phyloP scores from a whole-genome alignment of 2,888 invertebrate species.

The Lasioglossum pauxillum region DNA sequence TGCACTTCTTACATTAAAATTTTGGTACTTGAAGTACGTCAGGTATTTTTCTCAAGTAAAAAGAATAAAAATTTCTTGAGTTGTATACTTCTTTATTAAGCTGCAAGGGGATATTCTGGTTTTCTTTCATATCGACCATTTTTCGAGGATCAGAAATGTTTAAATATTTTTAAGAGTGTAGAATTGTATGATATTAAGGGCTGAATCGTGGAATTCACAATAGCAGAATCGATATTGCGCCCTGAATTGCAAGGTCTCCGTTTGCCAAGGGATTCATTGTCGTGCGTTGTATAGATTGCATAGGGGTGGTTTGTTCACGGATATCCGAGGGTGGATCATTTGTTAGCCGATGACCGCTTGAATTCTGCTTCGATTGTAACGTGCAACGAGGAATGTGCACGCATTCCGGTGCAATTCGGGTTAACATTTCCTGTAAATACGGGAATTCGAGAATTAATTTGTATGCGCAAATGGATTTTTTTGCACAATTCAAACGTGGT shows the following conservation, averaged over 20 bases:
- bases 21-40: no score
- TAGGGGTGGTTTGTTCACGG: background rate
- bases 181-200: no score
- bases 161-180: no score
- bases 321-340: slow-evolving; percentile 14
- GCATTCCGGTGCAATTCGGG: slow-evolving; percentile 22
- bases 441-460: background rate
- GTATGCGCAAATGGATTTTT: no score
- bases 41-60: no score
- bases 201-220: background rate
- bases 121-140: no score
- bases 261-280: slow-evolving; percentile 40
- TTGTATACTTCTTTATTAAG: no score
- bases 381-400: slow-evolving; percentile 9
- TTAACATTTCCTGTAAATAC: slow-evolving; percentile 26
- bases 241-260: slow-evolving; percentile 38
- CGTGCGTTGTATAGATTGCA: slow-evolving; percentile 17
- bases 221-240: slow-evolving; percentile 33
- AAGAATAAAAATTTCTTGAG: no score
- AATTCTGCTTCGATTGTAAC: slow-evolving; percentile 31
- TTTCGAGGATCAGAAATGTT: no score
- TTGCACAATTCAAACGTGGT: no score
- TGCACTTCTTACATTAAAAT: no score
- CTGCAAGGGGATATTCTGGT: no score
- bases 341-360: slow-evolving; percentile 32